Percentiles rank a stretch among this genome's conserved stretches.
phyloP scores from a whole-genome alignment of 2,113 vertebrate genomes.

The Acrocephalus arundinaceus region DNA sequence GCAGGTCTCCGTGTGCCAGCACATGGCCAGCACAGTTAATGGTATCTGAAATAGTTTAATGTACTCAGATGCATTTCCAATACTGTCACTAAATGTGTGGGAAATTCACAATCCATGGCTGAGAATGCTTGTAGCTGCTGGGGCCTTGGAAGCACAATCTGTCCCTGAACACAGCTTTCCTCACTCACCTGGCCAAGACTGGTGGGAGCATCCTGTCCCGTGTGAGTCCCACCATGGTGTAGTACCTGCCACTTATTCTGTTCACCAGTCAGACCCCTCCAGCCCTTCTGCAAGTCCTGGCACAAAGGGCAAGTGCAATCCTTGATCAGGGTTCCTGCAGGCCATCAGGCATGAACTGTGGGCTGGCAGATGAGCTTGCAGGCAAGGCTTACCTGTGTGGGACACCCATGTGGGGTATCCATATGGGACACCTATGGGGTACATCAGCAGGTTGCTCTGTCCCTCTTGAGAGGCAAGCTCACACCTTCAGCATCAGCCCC shows the following conservation, averaged over 20 bases:
- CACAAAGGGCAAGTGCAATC: background rate
- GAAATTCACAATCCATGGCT: background rate
- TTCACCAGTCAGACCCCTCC: rapidly evolving
- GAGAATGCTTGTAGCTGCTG: background rate
- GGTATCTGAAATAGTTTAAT: background rate
- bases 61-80: background rate
- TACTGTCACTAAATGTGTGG: background rate
- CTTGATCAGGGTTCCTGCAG: background rate
- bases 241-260: background rate
- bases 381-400: background rate
- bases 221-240: background rate
- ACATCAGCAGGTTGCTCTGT: background rate
- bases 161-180: background rate
- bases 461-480: background rate
- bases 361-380: background rate
- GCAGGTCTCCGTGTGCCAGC: background rate
- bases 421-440: background rate
- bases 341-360: background rate
- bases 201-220: background rate
- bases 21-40: background rate
- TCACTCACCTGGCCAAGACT: background rate
- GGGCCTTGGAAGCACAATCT: background rate
- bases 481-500: background rate
- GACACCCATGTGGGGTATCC: background rate
- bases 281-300: background rate